Evolutionary conservation across 2,888 invertebrate genomes (phyloP), one percentile per base, ranked within the genome.

Genomic region (Autographa pulchrina): DNA sequence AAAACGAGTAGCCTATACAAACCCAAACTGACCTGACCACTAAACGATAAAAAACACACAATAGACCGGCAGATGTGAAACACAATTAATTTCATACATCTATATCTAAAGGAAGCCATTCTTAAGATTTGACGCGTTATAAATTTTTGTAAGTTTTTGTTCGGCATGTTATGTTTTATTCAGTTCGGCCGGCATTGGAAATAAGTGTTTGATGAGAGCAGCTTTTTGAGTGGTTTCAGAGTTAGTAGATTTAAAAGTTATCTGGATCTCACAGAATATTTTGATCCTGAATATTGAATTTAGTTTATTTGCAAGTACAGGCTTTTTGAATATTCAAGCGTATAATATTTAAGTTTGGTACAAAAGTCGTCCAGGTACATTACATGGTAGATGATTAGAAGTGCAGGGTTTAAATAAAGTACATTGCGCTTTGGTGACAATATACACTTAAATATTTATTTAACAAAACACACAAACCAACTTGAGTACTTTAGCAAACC

Each of bases 71-170:
- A 95, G 95, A 95, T 96, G 95, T 91, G 87, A 78, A 85, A 87
- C 89, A 94, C 95, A 93, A 96, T 96, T 95, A 96, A 95, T 95
- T 93, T 93, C 91, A 94, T 92, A 92, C 89, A 88, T 94, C 95
- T 95, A 93, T 94, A 95, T 96, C 89, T 75, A 84, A 86, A 94
- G 94, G 95, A 95, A 94, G 90, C 93, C 93, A 95, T 96, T 94
- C 92, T 93, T 95, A 90, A 90, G 89, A 93, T 94, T 93, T 94
- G 95, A 95, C 94, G 93, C 91, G 93, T 93, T 94, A 94, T 95
- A 94, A 92, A 95, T 94, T 94, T 94, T 92, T 91, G 91, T 87
- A 86, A 86, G 86, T 90, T 92, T 92, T 92, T 91, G 89, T 90
- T 79, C 80, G 81, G 91, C 90, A 90, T 92, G 92, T 85, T 76